These are phyloP conservation scores for Chesias legatella DNA, from an alignment of 2,888 invertebrate species.

Conservation along the genomic window DNA sequence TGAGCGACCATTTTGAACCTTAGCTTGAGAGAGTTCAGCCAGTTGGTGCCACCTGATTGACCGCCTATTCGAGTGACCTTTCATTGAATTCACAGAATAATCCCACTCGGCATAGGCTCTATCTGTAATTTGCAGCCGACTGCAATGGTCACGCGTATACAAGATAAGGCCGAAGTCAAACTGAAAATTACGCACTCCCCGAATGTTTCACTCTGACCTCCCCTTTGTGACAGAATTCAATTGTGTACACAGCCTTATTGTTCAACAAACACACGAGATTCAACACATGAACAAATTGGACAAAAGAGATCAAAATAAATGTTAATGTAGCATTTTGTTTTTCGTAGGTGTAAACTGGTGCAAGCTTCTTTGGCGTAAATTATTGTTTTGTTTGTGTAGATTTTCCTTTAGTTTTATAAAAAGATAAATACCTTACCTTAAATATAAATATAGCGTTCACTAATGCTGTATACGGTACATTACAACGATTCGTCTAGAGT, in stretches of 20 bases:
- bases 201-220: constrained; percentile 12
- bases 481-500: too few species aligned
- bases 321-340: neutral
- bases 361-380: too few species aligned
- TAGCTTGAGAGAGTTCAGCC: too few species aligned
- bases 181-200: constrained; percentile 41
- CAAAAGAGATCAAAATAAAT: constrained; percentile 6
- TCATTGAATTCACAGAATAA: too few species aligned
- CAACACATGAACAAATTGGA: constrained; percentile 13
- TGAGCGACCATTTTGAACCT: too few species aligned
- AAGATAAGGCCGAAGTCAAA: constrained; percentile 37
- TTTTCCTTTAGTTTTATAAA: too few species aligned
- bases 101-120: neutral
- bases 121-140: constrained; percentile 1
- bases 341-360: neutral
- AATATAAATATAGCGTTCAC: too few species aligned
- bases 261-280: constrained; percentile 14
- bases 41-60: too few species aligned
- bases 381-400: too few species aligned
- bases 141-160: constrained; percentile 4
- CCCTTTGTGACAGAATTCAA: constrained; percentile 21
- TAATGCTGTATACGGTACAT: too few species aligned
- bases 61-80: too few species aligned
- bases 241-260: constrained; percentile 23
- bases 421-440: too few species aligned